A percentile compares a stretch with the other conserved stretches of the same genome.
Conservation (phyloP, 2,888 invertebrate genomes). For the Epinotia bilunana region DNA sequence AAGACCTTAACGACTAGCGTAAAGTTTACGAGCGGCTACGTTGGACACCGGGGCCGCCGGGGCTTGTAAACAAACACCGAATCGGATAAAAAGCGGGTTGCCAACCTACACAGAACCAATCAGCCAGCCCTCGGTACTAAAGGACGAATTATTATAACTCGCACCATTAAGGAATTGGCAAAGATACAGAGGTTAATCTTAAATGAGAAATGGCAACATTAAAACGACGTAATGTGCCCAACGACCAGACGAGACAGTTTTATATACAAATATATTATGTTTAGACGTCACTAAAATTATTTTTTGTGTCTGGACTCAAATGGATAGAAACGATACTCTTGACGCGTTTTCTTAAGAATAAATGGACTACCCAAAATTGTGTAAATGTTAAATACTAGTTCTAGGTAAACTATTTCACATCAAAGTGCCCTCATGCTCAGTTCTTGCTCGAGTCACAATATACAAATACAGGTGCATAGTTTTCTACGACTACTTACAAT, state of each 20-base stretch:
- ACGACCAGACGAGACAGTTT: conserved; percentile 28
- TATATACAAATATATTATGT: conserved; percentile 25
- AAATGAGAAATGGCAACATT: conserved; percentile 24
- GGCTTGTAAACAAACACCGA: conserved; percentile 70
- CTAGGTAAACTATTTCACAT: not conserved
- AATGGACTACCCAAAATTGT: not conserved
- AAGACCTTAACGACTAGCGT: conserved; percentile 42
- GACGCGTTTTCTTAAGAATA: not conserved
- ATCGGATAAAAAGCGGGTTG: conserved; percentile 64
- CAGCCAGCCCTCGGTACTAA: conserved; percentile 56
- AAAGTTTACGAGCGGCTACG: conserved; percentile 57
- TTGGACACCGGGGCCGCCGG: conserved; percentile 57
- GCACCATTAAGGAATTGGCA: conserved; percentile 50
- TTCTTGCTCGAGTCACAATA: conserved; percentile 23
- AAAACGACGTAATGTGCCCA: conserved; percentile 27
- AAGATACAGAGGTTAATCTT: conserved; percentile 51
- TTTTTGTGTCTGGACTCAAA: conserved; percentile 37
- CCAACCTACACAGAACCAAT: conserved; percentile 59
- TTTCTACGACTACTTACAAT: not conserved
- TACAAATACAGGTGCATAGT: not conserved
- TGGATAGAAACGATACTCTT: conserved; percentile 7
- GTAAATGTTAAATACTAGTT: not conserved
- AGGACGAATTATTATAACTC: conserved; percentile 52
- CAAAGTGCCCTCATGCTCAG: conserved; percentile 10
- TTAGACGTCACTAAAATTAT: conserved; percentile 26